These are phyloP conservation scores for Murina feae DNA, from an alignment of 2,113 vertebrate species.

Conservation along the genomic window DNA sequence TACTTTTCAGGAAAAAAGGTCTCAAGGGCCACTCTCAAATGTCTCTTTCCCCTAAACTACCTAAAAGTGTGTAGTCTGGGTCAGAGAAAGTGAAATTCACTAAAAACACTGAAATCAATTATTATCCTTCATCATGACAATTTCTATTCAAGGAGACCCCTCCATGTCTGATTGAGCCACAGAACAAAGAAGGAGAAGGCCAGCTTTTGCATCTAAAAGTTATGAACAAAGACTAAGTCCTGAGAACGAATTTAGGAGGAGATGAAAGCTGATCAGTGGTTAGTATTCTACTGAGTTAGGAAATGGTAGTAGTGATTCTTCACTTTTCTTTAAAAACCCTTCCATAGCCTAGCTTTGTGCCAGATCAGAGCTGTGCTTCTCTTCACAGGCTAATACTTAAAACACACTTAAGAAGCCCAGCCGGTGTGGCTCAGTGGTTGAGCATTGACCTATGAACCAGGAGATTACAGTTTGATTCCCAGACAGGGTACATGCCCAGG, in stretches of 20 bases:
- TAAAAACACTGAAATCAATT: not conserved
- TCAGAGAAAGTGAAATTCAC: not conserved
- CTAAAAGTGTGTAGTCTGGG: not conserved
- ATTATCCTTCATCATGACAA: not conserved
- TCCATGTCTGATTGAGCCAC: not conserved
- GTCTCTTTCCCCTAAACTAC: not conserved
- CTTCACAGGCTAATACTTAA: not conserved
- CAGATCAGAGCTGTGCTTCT: not conserved
- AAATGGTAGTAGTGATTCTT: not conserved
- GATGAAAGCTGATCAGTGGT: not conserved
- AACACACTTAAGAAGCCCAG: not conserved
- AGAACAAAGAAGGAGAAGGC: not conserved
- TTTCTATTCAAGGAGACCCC: not conserved
- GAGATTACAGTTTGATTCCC: too few relatives aligned
- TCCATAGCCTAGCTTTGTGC: not conserved
- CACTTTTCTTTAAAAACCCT: not conserved
- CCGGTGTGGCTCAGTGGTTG: too few relatives aligned
- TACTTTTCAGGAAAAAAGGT: not conserved
- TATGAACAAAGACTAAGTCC: not conserved
- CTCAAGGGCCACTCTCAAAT: not conserved
- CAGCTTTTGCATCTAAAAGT: not conserved
- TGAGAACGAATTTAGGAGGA: not conserved
- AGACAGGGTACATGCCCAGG: too few relatives aligned
- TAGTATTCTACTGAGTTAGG: not conserved
- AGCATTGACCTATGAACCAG: too few relatives aligned